Conservation (phyloP, 1,140 invertebrate species). For the Thereuonema tuberculata region DNA sequence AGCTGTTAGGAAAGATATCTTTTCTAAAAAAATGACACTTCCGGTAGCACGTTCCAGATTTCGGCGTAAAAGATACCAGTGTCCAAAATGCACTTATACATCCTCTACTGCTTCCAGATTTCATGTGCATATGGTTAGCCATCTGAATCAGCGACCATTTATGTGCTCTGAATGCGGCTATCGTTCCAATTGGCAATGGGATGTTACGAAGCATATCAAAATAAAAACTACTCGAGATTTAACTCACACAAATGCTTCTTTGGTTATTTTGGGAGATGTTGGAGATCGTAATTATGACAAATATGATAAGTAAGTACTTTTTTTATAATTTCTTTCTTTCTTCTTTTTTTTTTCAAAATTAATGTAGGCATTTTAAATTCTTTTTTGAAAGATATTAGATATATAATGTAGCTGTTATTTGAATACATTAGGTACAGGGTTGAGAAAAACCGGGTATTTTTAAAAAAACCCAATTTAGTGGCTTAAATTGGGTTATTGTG, state of each 20-base stretch:
- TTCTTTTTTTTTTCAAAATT: too few species aligned
- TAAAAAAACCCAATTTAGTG: too few species aligned
- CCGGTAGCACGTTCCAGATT: background rate
- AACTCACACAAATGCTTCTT: constrained; percentile 51
- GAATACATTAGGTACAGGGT: background rate
- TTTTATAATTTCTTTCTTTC: too few species aligned
- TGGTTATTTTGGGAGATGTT: constrained; percentile 80
- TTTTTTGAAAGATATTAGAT: background rate
- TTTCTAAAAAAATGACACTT: background rate
- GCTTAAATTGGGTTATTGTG: too few species aligned
- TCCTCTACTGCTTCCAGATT: constrained; percentile 74
- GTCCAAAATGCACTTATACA: constrained; percentile 79
- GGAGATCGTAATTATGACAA: constrained; percentile 80
- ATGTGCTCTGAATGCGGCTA: constrained; percentile 87
- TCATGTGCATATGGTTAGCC: constrained; percentile 82
- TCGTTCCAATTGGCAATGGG: constrained; percentile 88
- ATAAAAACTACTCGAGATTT: constrained; percentile 68
- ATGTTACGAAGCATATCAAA: constrained; percentile 89
- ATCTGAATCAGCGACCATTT: constrained; percentile 83
- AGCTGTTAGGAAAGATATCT: background rate
- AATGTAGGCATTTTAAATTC: too few species aligned
- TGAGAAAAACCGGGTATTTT: too few species aligned
- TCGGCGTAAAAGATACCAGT: constrained; percentile 46
- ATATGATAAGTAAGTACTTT: constrained; percentile 64
- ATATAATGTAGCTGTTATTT: background rate